phyloP scores from a whole-genome alignment of 2,888 invertebrate genomes.

The Plebejus argus region DNA sequence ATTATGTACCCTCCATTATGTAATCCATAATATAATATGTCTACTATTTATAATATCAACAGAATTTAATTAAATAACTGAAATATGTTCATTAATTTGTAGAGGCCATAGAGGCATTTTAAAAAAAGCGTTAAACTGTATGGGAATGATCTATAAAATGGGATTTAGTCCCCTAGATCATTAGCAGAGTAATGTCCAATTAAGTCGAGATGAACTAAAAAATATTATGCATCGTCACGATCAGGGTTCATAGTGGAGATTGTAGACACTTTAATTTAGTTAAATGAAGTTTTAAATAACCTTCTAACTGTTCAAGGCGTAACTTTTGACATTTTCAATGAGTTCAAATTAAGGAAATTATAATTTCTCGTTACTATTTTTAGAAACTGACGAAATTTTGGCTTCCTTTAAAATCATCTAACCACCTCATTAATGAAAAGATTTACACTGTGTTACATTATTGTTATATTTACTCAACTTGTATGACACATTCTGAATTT shows the following conservation, averaged over 20 bases:
- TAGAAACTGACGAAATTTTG: no score
- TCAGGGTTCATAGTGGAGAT: conserved; percentile 32
- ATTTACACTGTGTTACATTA: no score
- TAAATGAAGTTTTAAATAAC: background rate
- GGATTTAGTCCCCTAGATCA: conserved; percentile 35
- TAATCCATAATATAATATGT: no score
- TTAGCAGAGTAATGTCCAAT: conserved; percentile 49
- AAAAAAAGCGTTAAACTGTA: background rate
- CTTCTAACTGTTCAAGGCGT: background rate
- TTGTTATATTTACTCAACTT: no score
- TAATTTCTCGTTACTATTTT: no score
- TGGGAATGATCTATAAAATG: conserved; percentile 16
- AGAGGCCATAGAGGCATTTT: background rate
- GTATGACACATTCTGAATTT: no score
- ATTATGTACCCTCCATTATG: no score
- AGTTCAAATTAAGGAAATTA: no score
- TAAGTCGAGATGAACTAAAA: conserved; percentile 44
- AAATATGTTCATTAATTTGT: background rate
- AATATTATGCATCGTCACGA: conserved; percentile 46
- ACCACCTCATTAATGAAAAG: no score
- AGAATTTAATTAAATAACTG: background rate
- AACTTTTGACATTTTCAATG: no score
- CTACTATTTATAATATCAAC: background rate
- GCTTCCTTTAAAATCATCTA: no score
- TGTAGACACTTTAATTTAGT: conserved; percentile 18